Conservation (phyloP, 2,888 invertebrate species). For the Parnassius mnemosyne region DNA sequence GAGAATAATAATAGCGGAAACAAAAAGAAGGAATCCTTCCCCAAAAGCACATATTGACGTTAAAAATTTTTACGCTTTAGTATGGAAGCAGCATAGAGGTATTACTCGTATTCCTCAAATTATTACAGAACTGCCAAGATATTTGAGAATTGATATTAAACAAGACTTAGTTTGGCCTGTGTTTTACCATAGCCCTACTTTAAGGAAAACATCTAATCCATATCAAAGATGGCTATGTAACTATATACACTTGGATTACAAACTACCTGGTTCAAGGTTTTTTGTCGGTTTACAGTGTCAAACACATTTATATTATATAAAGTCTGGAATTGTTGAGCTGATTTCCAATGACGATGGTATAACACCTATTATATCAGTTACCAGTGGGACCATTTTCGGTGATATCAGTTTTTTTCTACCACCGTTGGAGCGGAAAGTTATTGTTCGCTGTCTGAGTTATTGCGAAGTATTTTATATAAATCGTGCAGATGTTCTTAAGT, state of each 20-base stretch:
- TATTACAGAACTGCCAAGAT: conserved; percentile 48
- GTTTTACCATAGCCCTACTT: conserved; percentile 60
- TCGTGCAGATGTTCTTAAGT: conserved; percentile 44
- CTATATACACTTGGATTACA: conserved; percentile 48
- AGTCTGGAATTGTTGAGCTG: conserved; percentile 60
- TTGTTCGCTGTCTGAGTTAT: conserved; percentile 56
- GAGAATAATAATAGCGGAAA: conserved; percentile 51
- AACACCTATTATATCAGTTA: conserved; percentile 57
- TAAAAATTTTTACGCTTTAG: conserved; percentile 49
- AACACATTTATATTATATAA: conserved; percentile 55
- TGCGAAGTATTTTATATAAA: conserved; percentile 54
- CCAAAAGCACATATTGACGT: conserved; percentile 44
- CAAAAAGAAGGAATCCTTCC: conserved; percentile 51
- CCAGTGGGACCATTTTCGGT: conserved; percentile 61
- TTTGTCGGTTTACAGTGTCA: conserved; percentile 43
- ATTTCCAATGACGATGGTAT: conserved; percentile 58
- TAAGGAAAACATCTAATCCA: conserved; percentile 50
- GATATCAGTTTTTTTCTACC: conserved; percentile 56
- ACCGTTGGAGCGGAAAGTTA: conserved; percentile 41
- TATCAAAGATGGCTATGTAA: conserved; percentile 56
- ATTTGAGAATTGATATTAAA: conserved; percentile 51
- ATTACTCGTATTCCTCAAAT: conserved; percentile 51
- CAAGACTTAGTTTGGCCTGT: conserved; percentile 61
- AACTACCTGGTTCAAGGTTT: conserved; percentile 58
- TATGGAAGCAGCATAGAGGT: conserved; percentile 59